These are phyloP conservation scores for Drosophila rubida DNA, from an alignment of 2,888 invertebrate genomes.

Conservation along the genomic window DNA sequence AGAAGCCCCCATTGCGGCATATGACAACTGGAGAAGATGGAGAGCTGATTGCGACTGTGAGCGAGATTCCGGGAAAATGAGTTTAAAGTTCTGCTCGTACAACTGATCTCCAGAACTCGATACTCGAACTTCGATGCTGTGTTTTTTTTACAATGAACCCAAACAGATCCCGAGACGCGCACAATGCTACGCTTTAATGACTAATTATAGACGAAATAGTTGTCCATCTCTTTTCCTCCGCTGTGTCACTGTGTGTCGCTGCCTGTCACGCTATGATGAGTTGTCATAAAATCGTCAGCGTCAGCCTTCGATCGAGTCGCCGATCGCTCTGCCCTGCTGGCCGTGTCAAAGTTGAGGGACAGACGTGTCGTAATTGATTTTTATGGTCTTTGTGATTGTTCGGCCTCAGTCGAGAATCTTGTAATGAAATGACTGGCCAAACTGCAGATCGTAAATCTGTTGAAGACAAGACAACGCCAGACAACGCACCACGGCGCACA, in stretches of 20 bases:
- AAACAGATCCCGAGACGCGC: slow-evolving; percentile 49
- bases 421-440: slow-evolving; percentile 18
- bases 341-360: slow-evolving; percentile 75
- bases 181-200: slow-evolving; percentile 82
- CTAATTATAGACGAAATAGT: slow-evolving; percentile 78
- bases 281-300: slow-evolving; percentile 81
- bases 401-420: slow-evolving; percentile 31
- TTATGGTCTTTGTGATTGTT: slow-evolving; percentile 75
- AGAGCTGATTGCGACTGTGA: slow-evolving; percentile 14
- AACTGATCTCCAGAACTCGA: slow-evolving; percentile 45
- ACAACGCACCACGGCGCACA: too few species aligned
- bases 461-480: slow-evolving; percentile 23
- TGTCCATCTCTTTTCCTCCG: slow-evolving; percentile 22
- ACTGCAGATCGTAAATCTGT: slow-evolving; percentile 71
- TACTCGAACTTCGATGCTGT: slow-evolving; percentile 49
- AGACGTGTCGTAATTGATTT: slow-evolving; percentile 81
- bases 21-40: slow-evolving; percentile 52
- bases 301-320: slow-evolving; percentile 28
- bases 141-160: slow-evolving; percentile 28
- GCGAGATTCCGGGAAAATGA: slow-evolving; percentile 52
- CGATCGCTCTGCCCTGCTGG: slow-evolving; percentile 44
- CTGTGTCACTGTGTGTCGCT: slow-evolving; percentile 7
- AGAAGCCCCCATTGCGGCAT: slow-evolving; percentile 50
- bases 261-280: slow-evolving; percentile 81
- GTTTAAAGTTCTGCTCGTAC: slow-evolving; percentile 45